phyloP scores from a whole-genome alignment of 2,888 invertebrate genomes.

The Acanthoscelides obtectus region DNA sequence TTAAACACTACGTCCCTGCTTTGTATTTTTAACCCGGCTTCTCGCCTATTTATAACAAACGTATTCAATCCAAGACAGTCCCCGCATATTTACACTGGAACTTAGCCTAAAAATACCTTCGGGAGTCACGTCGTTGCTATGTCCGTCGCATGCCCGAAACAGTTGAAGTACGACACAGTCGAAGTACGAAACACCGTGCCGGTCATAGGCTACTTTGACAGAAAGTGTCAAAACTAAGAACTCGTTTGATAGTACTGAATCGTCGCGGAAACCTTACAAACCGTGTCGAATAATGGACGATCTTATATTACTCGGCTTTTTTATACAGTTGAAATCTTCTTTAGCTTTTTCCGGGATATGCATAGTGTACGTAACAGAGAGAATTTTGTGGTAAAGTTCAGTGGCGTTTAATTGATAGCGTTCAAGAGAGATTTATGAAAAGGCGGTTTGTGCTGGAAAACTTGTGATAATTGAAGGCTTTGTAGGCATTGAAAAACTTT shows the following conservation, averaged over 20 bases:
- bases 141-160: neutral
- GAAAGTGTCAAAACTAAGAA: neutral
- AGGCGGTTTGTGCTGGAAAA: no score
- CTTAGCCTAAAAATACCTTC: neutral
- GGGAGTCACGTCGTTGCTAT: neutral
- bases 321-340: no score
- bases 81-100: neutral
- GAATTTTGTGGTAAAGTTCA: no score
- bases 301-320: no score
- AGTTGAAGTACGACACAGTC: neutral
- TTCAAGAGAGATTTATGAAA: no score
- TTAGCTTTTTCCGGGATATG: no score
- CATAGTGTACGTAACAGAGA: no score
- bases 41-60: neutral
- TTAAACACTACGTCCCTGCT: neutral
- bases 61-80: neutral
- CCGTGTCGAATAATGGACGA: no score
- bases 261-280: neutral
- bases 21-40: neutral
- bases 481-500: no score
- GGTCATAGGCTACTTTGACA: neutral
- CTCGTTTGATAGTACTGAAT: neutral
- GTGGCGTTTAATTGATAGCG: no score
- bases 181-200: neutral
- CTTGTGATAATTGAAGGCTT: no score